phyloP scores from a whole-genome alignment of 92 coral and sea anemone species.

The Desmophyllum pertusum region DNA sequence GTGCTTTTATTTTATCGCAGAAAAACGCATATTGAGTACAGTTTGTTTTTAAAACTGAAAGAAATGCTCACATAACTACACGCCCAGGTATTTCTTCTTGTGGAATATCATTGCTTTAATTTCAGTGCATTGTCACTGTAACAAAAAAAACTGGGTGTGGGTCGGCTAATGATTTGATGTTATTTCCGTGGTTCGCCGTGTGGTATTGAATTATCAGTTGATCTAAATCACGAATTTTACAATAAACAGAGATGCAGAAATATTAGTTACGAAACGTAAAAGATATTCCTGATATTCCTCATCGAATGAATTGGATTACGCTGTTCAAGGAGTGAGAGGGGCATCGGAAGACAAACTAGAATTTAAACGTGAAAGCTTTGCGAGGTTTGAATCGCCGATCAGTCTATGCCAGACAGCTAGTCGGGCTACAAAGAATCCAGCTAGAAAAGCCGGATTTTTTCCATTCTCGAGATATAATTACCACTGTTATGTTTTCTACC shows the following conservation, averaged over 20 bases:
- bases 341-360: not conserved
- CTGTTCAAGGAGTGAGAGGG: constrained; percentile 5
- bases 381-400: not conserved
- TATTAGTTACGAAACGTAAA: not conserved
- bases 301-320: constrained; percentile 38
- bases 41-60: constrained; percentile 16
- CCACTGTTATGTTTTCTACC: not conserved
- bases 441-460: not conserved
- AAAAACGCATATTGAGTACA: not conserved
- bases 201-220: constrained; percentile 12
- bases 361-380: not conserved
- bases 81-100: not conserved
- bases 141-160: constrained; percentile 19
- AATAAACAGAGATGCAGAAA: constrained; percentile 23
- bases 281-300: constrained; percentile 5
- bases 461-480: not conserved
- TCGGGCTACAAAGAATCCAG: not conserved
- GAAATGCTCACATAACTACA: not conserved
- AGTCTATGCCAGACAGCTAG: not conserved
- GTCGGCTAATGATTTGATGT: constrained; percentile 6
- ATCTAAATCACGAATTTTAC: constrained; percentile 18
- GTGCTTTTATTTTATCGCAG: constrained; percentile 15
- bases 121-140: constrained; percentile 1
- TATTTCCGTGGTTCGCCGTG: constrained; percentile 29
- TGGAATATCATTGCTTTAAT: not conserved